Conservation (phyloP, 1,140 invertebrate species). For the Aleiodes sp. region DNA sequence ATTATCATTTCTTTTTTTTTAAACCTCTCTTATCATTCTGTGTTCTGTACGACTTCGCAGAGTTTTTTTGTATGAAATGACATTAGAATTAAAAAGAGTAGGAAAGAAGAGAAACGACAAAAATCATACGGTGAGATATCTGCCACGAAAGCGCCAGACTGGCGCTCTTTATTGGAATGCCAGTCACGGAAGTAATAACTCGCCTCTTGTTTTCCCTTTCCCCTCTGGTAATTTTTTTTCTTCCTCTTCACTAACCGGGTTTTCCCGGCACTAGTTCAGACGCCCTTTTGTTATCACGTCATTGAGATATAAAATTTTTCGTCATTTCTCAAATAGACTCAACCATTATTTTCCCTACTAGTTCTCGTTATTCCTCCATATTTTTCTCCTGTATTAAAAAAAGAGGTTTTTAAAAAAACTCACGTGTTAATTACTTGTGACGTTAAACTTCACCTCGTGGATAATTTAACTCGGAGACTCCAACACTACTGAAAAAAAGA, state of each 20-base stretch:
- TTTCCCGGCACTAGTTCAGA: background rate
- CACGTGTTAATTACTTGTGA: background rate
- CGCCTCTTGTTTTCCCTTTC: background rate
- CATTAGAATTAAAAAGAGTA: background rate
- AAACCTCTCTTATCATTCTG: background rate
- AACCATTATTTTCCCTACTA: too few species aligned
- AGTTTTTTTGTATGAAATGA: background rate
- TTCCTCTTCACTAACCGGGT: background rate
- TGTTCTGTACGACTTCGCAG: background rate
- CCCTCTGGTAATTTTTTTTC: background rate
- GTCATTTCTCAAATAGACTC: background rate
- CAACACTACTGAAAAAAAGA: background rate
- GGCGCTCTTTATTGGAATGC: conserved; percentile 25
- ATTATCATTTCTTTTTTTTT: conserved; percentile 42
- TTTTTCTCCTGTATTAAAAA: too few species aligned
- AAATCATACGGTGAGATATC: background rate
- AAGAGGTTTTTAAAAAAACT: too few species aligned
- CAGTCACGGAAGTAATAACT: conserved; percentile 24
- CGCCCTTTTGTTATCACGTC: conserved; percentile 20
- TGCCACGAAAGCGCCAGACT: conserved; percentile 5
- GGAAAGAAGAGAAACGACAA: too few species aligned
- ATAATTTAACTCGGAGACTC: background rate
- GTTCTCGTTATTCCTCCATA: background rate
- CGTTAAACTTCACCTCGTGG: background rate
- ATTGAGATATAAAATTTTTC: conserved; percentile 13